These are phyloP conservation scores for Pantherophis vulpinus DNA, from an alignment of 2,797 vertebrate genomes.

Conservation along the genomic window DNA sequence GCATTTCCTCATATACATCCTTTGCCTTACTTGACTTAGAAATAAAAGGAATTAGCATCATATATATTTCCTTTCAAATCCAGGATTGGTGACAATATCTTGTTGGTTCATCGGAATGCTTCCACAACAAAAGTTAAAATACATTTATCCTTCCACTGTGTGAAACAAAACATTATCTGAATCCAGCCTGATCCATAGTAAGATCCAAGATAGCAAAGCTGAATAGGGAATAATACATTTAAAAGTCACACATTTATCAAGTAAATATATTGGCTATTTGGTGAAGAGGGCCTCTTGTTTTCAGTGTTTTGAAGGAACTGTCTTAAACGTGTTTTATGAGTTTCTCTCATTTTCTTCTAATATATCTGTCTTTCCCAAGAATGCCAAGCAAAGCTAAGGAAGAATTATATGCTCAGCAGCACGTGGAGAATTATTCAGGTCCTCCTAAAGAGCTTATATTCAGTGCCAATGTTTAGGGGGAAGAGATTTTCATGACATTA, in stretches of 20 bases:
- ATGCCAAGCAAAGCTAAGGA: not conserved
- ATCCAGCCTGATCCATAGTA: not conserved
- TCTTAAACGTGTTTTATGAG: not conserved
- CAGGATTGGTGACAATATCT: slow-evolving; percentile 10
- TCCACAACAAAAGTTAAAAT: not conserved
- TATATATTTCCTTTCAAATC: not conserved
- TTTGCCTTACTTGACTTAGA: not conserved
- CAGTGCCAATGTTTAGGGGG: not conserved
- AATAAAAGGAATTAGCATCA: not conserved
- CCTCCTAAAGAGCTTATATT: not conserved
- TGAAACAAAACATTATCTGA: not conserved
- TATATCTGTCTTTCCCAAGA: not conserved
- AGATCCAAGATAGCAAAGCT: not conserved
- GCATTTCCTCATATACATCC: not conserved
- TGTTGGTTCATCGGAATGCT: not conserved
- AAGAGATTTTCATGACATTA: not conserved
- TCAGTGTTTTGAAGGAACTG: not conserved
- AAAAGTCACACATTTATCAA: slow-evolving; percentile 7
- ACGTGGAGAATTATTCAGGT: not conserved
- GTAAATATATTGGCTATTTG: not conserved
- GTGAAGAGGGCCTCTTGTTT: not conserved
- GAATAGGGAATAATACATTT: not conserved
- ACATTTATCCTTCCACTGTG: not conserved
- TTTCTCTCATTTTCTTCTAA: not conserved
- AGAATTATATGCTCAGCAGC: not conserved